These are phyloP conservation scores for Hyposoter dolosus DNA, from an alignment of 2,888 invertebrate genomes.

Conservation along the genomic window DNA sequence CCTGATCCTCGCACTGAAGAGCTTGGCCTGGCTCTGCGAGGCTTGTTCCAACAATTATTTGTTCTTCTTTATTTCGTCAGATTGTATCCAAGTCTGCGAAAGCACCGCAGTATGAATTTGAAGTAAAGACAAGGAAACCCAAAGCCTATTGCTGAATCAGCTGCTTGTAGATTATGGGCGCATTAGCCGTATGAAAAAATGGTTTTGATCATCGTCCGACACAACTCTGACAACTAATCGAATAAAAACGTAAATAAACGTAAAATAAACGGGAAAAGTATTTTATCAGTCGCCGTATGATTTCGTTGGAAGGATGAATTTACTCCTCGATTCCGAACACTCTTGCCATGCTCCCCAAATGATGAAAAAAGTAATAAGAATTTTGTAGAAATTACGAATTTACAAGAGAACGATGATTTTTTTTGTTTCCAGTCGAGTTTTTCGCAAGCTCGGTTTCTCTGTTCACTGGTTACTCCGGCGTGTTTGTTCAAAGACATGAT, in stretches of 20 bases:
- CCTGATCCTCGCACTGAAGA: conserved; percentile 57
- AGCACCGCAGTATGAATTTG: conserved; percentile 62
- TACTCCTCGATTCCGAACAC: conserved; percentile 23
- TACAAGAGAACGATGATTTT: neutral
- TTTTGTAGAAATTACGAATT: neutral
- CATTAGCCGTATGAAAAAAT: conserved; percentile 39
- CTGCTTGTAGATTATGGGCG: conserved; percentile 64
- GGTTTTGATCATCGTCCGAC: conserved; percentile 16
- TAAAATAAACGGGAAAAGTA: neutral
- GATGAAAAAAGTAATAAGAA: neutral
- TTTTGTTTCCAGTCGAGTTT: neutral
- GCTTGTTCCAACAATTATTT: conserved; percentile 49
- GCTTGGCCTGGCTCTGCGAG: conserved; percentile 69
- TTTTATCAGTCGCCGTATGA: neutral
- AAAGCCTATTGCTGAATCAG: conserved; percentile 60
- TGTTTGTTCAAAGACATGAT: conserved; percentile 27
- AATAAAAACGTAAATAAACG: neutral
- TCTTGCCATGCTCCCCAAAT: conserved; percentile 22
- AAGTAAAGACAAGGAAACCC: conserved; percentile 7
- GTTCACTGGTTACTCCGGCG: neutral
- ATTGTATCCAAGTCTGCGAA: conserved; percentile 52
- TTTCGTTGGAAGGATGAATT: neutral
- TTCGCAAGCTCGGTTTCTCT: neutral
- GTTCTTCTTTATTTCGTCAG: conserved; percentile 40
- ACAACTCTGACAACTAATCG: neutral